Percentiles rank a stretch among this genome's conserved stretches.
phyloP scores from a whole-genome alignment of 2,113 vertebrate species.

The Lepus europaeus region DNA sequence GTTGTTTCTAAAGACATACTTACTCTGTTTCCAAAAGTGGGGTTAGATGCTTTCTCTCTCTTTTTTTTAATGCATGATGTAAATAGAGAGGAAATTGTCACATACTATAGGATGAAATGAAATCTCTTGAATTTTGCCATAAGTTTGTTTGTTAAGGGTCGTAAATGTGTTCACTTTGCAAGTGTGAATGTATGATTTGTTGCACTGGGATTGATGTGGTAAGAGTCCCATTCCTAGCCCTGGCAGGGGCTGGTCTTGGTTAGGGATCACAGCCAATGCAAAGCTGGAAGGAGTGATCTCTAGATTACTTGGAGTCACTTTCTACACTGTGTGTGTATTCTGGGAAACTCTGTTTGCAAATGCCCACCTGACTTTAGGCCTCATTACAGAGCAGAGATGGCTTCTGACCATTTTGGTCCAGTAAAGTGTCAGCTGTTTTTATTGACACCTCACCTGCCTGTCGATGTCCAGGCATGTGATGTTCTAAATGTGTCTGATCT shows the following conservation, averaged over 20 bases:
- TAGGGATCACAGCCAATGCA: neutral
- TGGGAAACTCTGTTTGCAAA: slow-evolving; percentile 49
- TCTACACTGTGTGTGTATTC: neutral
- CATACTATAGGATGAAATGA: neutral
- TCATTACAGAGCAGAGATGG: neutral
- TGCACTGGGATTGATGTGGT: neutral
- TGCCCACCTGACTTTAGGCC: slow-evolving; percentile 23
- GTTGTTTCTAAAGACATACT: slow-evolving; percentile 7
- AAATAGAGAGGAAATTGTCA: neutral
- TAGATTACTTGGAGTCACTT: slow-evolving; percentile 47
- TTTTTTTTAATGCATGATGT: neutral
- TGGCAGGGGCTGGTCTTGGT: neutral
- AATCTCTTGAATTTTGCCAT: slow-evolving; percentile 16
- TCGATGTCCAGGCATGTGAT: neutral
- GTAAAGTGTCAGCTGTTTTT: neutral
- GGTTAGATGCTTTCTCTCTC: neutral
- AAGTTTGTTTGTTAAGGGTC: neutral
- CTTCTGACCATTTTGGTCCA: neutral
- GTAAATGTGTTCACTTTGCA: neutral
- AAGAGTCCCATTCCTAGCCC: neutral
- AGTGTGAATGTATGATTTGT: neutral
- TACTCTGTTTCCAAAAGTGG: neutral
- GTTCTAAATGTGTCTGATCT: slow-evolving; percentile 38
- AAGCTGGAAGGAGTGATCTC: neutral
- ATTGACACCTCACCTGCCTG: neutral